phyloP scores from a whole-genome alignment of 2,797 vertebrate genomes.

The Pseudochaenichthys georgianus region DNA sequence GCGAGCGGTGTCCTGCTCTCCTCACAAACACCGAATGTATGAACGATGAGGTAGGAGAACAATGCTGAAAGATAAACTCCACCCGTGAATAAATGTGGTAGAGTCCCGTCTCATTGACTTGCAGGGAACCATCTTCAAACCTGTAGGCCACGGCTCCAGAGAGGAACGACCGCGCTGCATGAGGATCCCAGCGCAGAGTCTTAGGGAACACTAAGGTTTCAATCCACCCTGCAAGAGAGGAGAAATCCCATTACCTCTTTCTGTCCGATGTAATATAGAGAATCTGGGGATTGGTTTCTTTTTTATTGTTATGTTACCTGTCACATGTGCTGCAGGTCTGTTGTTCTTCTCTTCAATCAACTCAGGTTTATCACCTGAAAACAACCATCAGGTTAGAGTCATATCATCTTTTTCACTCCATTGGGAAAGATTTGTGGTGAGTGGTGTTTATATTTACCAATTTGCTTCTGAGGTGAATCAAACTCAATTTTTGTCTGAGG shows the following conservation, averaged over 20 bases:
- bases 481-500: constrained; percentile 24
- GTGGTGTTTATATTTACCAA: constrained; percentile 82
- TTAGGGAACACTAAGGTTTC: neutral
- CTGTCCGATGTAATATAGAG: neutral
- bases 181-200: constrained; percentile 89
- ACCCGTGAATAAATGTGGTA: constrained; percentile 95
- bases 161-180: constrained; percentile 81
- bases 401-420: constrained; percentile 16
- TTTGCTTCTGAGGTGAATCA: constrained; percentile 82
- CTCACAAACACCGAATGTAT: constrained; percentile 85
- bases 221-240: constrained; percentile 63
- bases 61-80: constrained; percentile 84
- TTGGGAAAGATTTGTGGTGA: neutral
- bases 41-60: constrained; percentile 65
- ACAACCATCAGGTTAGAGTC: constrained; percentile 26
- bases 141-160: constrained; percentile 85
- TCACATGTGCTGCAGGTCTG: constrained; percentile 88
- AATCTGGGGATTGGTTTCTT: neutral
- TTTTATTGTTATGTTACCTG: constrained; percentile 77
- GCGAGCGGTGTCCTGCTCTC: neutral
- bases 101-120: constrained; percentile 89
- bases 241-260: constrained; percentile 1
- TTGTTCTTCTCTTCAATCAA: constrained; percentile 47
- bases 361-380: constrained; percentile 71
- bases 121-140: constrained; percentile 78